Conservation (phyloP, 2,113 vertebrate species). For the Anser brachyrhynchus region DNA sequence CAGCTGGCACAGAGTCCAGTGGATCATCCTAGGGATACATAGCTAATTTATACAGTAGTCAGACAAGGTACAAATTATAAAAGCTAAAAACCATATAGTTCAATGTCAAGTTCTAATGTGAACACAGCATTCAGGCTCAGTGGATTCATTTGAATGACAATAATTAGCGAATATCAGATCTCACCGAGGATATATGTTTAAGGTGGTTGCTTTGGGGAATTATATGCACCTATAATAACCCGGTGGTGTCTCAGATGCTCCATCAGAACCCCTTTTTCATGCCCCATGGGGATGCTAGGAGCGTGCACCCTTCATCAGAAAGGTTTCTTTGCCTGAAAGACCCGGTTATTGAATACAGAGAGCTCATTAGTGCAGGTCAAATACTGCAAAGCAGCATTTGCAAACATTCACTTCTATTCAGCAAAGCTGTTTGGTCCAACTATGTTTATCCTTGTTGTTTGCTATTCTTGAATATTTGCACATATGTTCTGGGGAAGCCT, state of each 20-base stretch:
- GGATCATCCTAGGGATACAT: not conserved
- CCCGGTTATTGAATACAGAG: not conserved
- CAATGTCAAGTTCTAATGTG: slow-evolving; percentile 8
- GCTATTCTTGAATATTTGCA: slow-evolving; percentile 63
- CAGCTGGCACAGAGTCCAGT: not conserved
- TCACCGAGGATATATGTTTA: not conserved
- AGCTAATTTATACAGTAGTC: not conserved
- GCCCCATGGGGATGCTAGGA: not conserved
- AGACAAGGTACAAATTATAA: not conserved
- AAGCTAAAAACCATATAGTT: slow-evolving; percentile 3
- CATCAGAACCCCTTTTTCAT: not conserved
- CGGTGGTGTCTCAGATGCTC: not conserved
- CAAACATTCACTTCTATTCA: not conserved
- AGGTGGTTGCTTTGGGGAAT: not conserved
- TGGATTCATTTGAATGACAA: slow-evolving; percentile 2
- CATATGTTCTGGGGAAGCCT: slow-evolving; percentile 68
- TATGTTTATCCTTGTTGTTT: slow-evolving; percentile 61
- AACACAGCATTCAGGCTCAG: not conserved
- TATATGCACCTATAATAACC: not conserved
- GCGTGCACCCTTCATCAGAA: not conserved
- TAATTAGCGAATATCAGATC: slow-evolving; percentile 40
- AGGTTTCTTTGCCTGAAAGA: not conserved
- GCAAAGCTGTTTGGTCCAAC: not conserved
- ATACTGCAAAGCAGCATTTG: slow-evolving; percentile 19
- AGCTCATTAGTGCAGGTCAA: not conserved